Evolutionary conservation across 2,113 vertebrate species (phyloP).

Genomic region (Mesitornis unicolor): DNA sequence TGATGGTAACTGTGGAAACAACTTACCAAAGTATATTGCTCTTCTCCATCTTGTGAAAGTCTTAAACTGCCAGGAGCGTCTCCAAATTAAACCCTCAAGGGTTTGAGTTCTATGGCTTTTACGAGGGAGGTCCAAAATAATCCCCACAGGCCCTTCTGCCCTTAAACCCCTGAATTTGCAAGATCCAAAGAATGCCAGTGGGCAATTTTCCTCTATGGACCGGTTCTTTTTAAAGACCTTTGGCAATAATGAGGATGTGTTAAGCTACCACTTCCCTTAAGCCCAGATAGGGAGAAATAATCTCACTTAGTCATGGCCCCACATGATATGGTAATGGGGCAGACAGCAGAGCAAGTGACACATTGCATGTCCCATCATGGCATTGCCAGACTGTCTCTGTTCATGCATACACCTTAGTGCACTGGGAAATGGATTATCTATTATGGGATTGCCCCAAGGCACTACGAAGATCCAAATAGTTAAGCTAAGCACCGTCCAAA

Average conservation of each 20-base stretch:
- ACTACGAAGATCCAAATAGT: not conserved
- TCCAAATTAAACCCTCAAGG: not conserved
- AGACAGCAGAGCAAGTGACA: not conserved
- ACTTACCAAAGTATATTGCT: not conserved
- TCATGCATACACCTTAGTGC: not conserved
- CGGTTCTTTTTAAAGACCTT: not conserved
- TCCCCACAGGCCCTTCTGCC: not conserved
- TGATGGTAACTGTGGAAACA: not conserved
- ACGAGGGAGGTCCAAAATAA: not conserved
- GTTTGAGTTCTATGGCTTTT: not conserved
- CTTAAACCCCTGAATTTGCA: not conserved
- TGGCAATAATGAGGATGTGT: not conserved
- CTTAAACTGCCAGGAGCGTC: not conserved
- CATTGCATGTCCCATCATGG: fast-evolving
- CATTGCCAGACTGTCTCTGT: not conserved
- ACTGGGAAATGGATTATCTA: not conserved
- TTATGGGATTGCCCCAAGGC: not conserved
- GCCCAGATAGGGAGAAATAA: not conserved
- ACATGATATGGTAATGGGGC: not conserved
- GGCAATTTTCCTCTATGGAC: not conserved
- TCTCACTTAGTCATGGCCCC: not conserved
- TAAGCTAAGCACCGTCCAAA: not conserved
- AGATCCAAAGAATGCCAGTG: not conserved
- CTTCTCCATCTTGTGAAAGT: not conserved
- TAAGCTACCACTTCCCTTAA: not conserved